Conservation (phyloP, 2,797 vertebrate genomes). For the Lycodopsis pacificus region DNA sequence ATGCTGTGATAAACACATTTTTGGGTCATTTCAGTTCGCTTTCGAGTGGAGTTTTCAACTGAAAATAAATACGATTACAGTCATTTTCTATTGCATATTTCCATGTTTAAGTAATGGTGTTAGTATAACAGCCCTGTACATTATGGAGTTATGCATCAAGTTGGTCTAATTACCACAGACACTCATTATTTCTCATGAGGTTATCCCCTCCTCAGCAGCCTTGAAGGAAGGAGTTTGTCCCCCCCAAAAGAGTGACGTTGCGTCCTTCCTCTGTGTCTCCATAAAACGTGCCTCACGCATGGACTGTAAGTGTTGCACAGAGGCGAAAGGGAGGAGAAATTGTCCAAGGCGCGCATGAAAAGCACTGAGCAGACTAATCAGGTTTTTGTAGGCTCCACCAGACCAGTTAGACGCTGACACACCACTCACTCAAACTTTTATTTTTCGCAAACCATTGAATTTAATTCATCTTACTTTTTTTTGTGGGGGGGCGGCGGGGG, state of each 20-base stretch:
- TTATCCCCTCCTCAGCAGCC: neutral
- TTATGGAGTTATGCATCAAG: neutral
- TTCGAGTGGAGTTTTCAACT: neutral
- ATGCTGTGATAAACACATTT: neutral
- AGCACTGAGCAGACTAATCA: conserved; percentile 43
- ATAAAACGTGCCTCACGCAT: conserved; percentile 73
- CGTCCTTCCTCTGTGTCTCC: conserved; percentile 73
- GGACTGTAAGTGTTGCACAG: conserved; percentile 56
- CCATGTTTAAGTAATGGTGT: neutral
- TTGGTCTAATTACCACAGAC: neutral
- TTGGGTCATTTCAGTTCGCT: neutral
- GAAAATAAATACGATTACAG: neutral
- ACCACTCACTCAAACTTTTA: neutral
- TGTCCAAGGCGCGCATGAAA: conserved; percentile 45
- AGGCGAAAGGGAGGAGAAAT: conserved; percentile 54
- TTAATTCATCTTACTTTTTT: neutral
- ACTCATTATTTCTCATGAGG: neutral
- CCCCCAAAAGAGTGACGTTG: conserved; percentile 77
- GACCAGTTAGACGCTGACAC: neutral
- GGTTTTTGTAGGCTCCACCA: neutral
- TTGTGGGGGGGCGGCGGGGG: too few species aligned
- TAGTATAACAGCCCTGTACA: neutral
- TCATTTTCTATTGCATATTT: neutral
- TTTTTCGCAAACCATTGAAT: neutral
- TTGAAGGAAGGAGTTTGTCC: conserved; percentile 24